These are phyloP conservation scores for Sebastes schlegelii DNA, from an alignment of 2,113 vertebrate genomes.

Conservation along the genomic window DNA sequence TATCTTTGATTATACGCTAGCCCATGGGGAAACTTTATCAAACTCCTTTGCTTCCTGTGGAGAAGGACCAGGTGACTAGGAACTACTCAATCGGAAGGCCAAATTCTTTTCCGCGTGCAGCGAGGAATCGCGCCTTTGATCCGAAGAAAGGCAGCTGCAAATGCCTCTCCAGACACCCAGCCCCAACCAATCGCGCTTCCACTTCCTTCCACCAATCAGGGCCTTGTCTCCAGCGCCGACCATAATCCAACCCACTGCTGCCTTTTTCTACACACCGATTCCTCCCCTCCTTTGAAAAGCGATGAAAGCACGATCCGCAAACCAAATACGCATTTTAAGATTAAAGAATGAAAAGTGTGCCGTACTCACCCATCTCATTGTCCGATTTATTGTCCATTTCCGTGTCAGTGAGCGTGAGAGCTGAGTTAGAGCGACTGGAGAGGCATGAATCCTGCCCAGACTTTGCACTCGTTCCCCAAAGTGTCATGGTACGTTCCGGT, in stretches of 20 bases:
- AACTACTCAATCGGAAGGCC: slow-evolving; percentile 69
- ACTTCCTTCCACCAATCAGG: slow-evolving; percentile 69
- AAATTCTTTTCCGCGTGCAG: slow-evolving; percentile 66
- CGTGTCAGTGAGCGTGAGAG: slow-evolving; percentile 96
- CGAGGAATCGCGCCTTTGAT: slow-evolving; percentile 75
- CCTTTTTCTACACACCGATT: slow-evolving; percentile 22
- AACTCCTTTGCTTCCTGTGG: slow-evolving; percentile 72
- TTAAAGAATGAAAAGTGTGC: slow-evolving; percentile 33
- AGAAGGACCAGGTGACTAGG: slow-evolving; percentile 84
- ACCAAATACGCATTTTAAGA: slow-evolving; percentile 34
- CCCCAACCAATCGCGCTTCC: slow-evolving; percentile 64
- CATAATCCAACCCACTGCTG: slow-evolving; percentile 59
- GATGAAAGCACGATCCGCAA: slow-evolving; percentile 34
- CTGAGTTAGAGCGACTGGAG: slow-evolving; percentile 98
- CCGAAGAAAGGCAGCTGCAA: slow-evolving; percentile 73
- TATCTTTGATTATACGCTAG: slow-evolving; percentile 84
- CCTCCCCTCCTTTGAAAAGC: slow-evolving; percentile 36
- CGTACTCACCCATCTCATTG: slow-evolving; percentile 95
- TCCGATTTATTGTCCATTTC: slow-evolving; percentile 99
- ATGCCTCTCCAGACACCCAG: slow-evolving; percentile 57
- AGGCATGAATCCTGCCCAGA: slow-evolving; percentile 94
- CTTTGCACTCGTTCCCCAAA: slow-evolving; percentile 95
- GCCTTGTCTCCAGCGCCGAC: slow-evolving; percentile 51
- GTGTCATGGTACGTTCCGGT: slow-evolving; percentile 94
- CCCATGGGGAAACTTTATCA: slow-evolving; percentile 85